Evolutionary conservation across 2,797 vertebrate species (phyloP).

Genomic region (Oophaga sylvatica): DNA sequence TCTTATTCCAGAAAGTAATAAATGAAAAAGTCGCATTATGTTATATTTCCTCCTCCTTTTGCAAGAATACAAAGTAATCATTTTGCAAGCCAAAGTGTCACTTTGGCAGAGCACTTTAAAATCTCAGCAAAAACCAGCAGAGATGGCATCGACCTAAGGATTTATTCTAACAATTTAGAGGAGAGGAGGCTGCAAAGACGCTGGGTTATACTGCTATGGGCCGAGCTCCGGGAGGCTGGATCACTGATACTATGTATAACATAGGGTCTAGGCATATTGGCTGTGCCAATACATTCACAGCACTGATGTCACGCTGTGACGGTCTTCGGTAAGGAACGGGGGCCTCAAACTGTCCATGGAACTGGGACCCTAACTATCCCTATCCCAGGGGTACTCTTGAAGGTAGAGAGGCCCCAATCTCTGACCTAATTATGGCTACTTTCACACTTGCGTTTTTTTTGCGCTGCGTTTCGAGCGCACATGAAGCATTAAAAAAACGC

Average conservation of each 20-base stretch:
- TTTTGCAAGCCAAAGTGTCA: constrained; percentile 64
- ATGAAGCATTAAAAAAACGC: no score
- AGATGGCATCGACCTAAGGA: constrained; percentile 68
- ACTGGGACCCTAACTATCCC: no score
- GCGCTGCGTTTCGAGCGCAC: no score
- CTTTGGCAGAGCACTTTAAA: constrained; percentile 65
- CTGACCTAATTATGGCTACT: no score
- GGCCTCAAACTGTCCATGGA: no score
- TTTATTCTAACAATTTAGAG: constrained; percentile 64
- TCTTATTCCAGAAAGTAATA: constrained; percentile 58
- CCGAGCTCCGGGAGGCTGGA: neutral
- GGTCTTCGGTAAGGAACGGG: no score
- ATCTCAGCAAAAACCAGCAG: constrained; percentile 61
- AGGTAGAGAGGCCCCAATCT: no score
- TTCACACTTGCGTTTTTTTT: no score
- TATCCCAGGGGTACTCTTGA: no score
- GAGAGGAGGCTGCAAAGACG: constrained; percentile 12
- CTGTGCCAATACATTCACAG: neutral
- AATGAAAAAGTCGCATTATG: constrained; percentile 60
- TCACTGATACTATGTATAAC: neutral
- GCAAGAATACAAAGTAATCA: constrained; percentile 69
- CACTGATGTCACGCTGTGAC: neutral
- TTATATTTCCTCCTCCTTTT: constrained; percentile 60
- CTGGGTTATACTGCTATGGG: neutral
- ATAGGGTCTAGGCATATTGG: neutral